Conservation (phyloP, 2,113 vertebrate species). For the Tetrax tetrax region DNA sequence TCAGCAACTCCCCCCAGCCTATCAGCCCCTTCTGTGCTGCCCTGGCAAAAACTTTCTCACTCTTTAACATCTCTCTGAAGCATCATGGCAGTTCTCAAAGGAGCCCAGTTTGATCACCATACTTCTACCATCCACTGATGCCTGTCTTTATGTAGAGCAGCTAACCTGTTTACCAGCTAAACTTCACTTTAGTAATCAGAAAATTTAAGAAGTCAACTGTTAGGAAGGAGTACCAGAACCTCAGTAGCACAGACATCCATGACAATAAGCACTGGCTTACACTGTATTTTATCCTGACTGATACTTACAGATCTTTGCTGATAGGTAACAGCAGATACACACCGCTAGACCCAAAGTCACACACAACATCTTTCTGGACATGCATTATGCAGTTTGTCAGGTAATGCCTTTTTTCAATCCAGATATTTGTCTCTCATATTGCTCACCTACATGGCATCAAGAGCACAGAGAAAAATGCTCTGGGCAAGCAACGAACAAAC, state of each 20-base stretch:
- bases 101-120: background rate
- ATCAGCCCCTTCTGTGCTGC: background rate
- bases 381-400: background rate
- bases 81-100: background rate
- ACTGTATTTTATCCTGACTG: background rate
- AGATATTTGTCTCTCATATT: background rate
- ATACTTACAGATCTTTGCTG: background rate
- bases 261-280: background rate
- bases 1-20: background rate
- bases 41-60: background rate
- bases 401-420: background rate
- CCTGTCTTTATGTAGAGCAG: background rate
- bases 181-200: background rate
- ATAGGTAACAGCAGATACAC: background rate
- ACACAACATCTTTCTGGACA: background rate
- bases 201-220: background rate
- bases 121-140: background rate
- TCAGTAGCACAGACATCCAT: background rate
- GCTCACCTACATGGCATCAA: background rate
- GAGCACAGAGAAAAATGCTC: background rate
- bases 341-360: background rate
- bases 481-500: background rate
- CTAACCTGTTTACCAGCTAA: background rate
- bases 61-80: background rate
- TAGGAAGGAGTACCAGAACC: background rate